Percentiles rank a stretch among this genome's conserved stretches.
phyloP scores from a whole-genome alignment of 2,888 invertebrate genomes.

The Catocala nupta region DNA sequence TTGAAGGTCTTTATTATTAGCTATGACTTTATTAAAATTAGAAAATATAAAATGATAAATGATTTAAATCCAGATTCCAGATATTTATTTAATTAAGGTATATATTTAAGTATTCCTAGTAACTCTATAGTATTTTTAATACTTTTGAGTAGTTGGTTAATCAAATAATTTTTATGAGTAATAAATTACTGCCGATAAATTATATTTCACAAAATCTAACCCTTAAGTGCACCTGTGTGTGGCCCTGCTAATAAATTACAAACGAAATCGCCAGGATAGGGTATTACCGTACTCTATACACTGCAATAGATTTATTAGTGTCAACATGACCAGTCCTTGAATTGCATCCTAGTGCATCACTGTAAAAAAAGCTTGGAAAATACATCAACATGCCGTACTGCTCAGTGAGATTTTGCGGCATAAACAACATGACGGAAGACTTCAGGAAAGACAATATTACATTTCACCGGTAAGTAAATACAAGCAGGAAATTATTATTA shows the following conservation, averaged over 20 bases:
- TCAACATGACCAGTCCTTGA: neutral
- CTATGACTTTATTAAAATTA: no score
- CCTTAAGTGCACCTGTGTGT: neutral
- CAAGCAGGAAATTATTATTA: neutral
- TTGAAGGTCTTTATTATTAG: no score
- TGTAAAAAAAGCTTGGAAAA: neutral
- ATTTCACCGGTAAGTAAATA: neutral
- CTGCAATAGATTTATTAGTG: neutral
- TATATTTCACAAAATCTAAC: no score
- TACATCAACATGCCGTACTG: neutral
- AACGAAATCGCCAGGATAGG: neutral
- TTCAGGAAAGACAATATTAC: neutral
- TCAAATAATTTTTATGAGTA: no score
- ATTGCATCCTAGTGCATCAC: conserved; percentile 1
- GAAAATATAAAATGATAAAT: no score
- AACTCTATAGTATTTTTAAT: no score
- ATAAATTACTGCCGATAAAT: no score
- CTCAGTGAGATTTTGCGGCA: neutral
- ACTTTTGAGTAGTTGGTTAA: no score
- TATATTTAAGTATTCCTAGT: no score
- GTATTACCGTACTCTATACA: conserved; percentile 2
- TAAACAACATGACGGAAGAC: neutral
- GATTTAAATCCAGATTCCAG: no score
- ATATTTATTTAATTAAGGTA: no score
- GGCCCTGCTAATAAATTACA: conserved; percentile 7